A percentile compares a stretch with the other conserved stretches of the same genome.
These are phyloP conservation scores for Helobdella robusta DNA, from an alignment of 2,888 invertebrate species.

Conservation along the genomic window DNA sequence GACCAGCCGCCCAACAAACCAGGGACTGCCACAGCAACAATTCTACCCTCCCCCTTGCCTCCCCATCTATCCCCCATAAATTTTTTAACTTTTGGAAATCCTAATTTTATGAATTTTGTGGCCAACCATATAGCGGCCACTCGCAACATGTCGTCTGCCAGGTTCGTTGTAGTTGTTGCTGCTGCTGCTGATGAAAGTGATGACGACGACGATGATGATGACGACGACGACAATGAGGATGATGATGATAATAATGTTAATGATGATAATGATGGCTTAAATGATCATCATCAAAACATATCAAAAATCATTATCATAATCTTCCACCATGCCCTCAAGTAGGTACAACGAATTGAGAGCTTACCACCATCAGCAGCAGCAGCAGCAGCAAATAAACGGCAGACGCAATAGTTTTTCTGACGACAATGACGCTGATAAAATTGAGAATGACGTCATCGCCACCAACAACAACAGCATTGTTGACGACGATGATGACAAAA, in stretches of 20 bases:
- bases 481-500: too few relatives aligned
- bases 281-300: too few relatives aligned
- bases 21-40: too few relatives aligned
- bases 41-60: slow-evolving; percentile 1
- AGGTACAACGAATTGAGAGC: too few relatives aligned
- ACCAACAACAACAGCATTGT: too few relatives aligned
- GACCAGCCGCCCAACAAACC: slow-evolving; percentile 15
- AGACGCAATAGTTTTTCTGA: too few relatives aligned
- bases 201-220: slow-evolving; percentile 10
- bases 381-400: too few relatives aligned
- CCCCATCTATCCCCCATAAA: slow-evolving; percentile 13
- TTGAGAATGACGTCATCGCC: too few relatives aligned
- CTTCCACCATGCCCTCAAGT: too few relatives aligned
- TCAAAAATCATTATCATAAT: too few relatives aligned
- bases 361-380: too few relatives aligned
- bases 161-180: slow-evolving; percentile 10
- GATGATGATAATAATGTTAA: slow-evolving; percentile 2
- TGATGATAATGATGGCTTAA: not conserved
- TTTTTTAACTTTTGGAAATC: slow-evolving; percentile 18
- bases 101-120: slow-evolving; percentile 15
- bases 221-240: slow-evolving; percentile 17
- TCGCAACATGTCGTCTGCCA: not conserved
- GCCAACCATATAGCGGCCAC: slow-evolving; percentile 17
- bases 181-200: not conserved
- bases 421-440: too few relatives aligned